Base-by-base conservation (phyloP, 1,140 invertebrate genomes). In the Teleogryllus occipitalis region DNA sequence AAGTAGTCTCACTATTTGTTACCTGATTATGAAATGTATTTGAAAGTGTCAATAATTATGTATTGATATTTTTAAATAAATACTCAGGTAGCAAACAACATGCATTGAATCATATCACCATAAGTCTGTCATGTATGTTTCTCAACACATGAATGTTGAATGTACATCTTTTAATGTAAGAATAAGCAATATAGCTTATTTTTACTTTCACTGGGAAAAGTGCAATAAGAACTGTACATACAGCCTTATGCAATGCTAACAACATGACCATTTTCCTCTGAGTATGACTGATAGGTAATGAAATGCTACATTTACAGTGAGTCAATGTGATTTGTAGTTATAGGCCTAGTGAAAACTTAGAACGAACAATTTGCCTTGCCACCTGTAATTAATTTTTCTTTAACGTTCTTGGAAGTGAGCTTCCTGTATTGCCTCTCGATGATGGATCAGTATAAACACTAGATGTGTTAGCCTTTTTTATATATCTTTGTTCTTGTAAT, bases 311-410 rank as follows among this genome's bases (percentile, higher is more conserved):
- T 47, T 47, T 47, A 76, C 76, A 46, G 27, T 76, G 46, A 48
- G 76, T 76, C 39, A 49, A 76, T 76, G 76, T 76, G 76, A 76
- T 48, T 47, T 47, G 76, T 76, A 76, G 76, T 21, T 21, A 76
- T 76, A 76, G 76, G 76, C 76, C 76, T 76, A 76, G 21, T 3
- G 46, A 48, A 76, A 76, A n/a, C 46, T 3, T 76, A 76, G 76
- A 76, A n/a, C 47, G 76, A 76, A 76, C 46, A 18, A 76, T 76
- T 76, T 76, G 76, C 76, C 76, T 76, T 76, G 76, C 47, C 76
- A 76, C 18, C 76, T 76, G 76, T 47, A n/a, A 76, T 10, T 47
- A 47, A 47, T 76, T 47, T 76, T 76, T 76, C 39, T 47, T 76
- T 76, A 21, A 14, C 18, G 47, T 76, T 47, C 47, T 47, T 49